Evolutionary conservation across 2,113 vertebrate species (phyloP), one percentile per base, ranked within the genome.

Genomic region (Pangasianodon hypophthalmus): DNA sequence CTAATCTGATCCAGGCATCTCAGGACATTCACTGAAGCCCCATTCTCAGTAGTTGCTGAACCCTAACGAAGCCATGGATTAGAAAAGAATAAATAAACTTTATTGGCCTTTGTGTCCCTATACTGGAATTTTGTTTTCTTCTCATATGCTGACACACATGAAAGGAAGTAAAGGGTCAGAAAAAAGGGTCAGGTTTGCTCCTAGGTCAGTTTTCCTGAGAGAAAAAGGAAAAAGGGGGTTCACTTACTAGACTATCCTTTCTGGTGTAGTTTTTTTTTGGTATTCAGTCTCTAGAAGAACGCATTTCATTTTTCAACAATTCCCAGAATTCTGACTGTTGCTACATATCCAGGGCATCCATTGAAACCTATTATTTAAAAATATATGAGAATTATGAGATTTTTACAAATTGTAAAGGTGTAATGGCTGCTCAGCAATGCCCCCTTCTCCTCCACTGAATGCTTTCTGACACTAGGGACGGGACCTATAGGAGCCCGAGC

Each of bases 1-100:
- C 80, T 54, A 81, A 90, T 90, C 75, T 86, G 84, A 86, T 86
- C 75, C 62, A 69, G 73, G 71, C 56, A 29, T 79, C 84, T 79
- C 71, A 64, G 32, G 21, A 48, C 75, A 67, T 86, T 86, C 75
- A 80, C 77, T 58, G 67, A 56, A 80, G 62, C 44, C 67, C 26
- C 50, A 75, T 84, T 85, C 71, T 82, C 52, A 19, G 18, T 19
- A 73, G 41, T n/a, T 88, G 19, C 87, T 62, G 80, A 88, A 54
- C 58, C 79, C 54, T 67, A 54, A 71, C 60, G 26, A 73, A 90
- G 46, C 26, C 54, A 2, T 41, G 81, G 54, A 60, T 60, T 84
- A 41, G 54, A 84, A 84, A 84, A 60, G 56, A 84, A 84, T 84
- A 84, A 84, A 84, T 84, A 84, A 62, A 84, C 82, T 62, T 84